Evolutionary conservation across 2,888 invertebrate species (phyloP).

Genomic region (Drosophila putrida): DNA sequence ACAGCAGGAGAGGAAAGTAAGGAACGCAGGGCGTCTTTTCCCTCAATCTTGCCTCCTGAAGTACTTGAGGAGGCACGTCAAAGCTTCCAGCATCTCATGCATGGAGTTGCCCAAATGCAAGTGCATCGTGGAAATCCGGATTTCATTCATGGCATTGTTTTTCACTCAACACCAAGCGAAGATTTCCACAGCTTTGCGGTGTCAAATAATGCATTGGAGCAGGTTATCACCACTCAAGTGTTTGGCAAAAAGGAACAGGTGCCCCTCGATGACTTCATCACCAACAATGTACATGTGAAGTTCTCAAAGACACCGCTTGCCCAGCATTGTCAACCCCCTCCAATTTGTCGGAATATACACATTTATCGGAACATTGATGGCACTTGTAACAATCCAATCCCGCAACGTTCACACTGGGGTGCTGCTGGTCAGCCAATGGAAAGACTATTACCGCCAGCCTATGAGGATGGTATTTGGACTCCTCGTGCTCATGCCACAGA

Average conservation of each 20-base stretch:
- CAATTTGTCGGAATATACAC: slow-evolving; percentile 85
- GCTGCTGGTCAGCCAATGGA: slow-evolving; percentile 88
- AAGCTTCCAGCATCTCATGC: slow-evolving; percentile 84
- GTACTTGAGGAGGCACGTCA: slow-evolving; percentile 81
- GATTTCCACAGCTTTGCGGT: slow-evolving; percentile 85
- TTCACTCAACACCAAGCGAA: slow-evolving; percentile 82
- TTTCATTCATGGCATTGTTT: slow-evolving; percentile 83
- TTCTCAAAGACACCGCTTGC: slow-evolving; percentile 78
- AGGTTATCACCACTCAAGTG: slow-evolving; percentile 86
- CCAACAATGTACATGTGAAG: slow-evolving; percentile 83
- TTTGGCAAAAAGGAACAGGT: slow-evolving; percentile 86
- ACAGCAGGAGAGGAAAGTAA: slow-evolving; percentile 67
- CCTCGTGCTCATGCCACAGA: slow-evolving; percentile 82
- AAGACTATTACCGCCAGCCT: slow-evolving; percentile 89
- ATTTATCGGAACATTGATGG: slow-evolving; percentile 91
- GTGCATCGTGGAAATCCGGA: slow-evolving; percentile 84
- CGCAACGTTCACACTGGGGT: slow-evolving; percentile 88
- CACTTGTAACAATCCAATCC: slow-evolving; percentile 91
- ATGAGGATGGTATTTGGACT: slow-evolving; percentile 88
- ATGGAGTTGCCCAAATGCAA: slow-evolving; percentile 81
- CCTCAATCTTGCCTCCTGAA: slow-evolving; percentile 56
- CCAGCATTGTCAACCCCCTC: slow-evolving; percentile 83
- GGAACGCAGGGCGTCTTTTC: slow-evolving; percentile 38
- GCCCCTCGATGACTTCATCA: slow-evolving; percentile 82
- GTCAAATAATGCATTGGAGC: slow-evolving; percentile 86